These are phyloP conservation scores for Rambutsinella grinnellia DNA, from an alignment of 2,888 invertebrate genomes.

Conservation along the genomic window DNA sequence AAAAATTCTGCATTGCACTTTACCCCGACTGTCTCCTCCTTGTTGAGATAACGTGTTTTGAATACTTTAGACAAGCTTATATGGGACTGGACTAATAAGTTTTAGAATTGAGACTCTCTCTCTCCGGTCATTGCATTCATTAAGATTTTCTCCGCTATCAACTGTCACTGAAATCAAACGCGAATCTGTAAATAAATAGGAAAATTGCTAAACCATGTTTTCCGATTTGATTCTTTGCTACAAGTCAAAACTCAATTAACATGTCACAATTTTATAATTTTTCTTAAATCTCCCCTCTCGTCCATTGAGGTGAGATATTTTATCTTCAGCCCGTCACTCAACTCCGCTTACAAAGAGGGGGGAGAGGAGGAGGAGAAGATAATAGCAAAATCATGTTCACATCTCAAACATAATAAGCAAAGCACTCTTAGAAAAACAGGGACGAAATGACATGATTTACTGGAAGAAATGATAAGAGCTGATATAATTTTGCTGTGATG, in stretches of 20 bases:
- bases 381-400: constrained; percentile 55
- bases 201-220: too few species aligned
- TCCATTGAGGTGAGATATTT: too few species aligned
- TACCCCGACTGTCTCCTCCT: background rate
- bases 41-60: background rate
- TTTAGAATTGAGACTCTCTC: background rate
- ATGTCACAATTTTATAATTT: background rate
- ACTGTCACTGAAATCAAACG: too few species aligned
- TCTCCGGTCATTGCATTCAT: background rate
- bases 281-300: background rate
- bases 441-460: background rate
- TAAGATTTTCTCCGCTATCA: background rate
- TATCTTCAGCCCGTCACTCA: background rate
- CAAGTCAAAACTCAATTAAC: background rate
- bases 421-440: background rate
- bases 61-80: background rate
- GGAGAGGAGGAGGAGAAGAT: constrained; percentile 22
- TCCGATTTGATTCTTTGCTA: too few species aligned
- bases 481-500: background rate
- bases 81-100: background rate
- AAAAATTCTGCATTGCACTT: background rate
- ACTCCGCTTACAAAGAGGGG: background rate
- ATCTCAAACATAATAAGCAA: background rate
- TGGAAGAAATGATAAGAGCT: background rate
- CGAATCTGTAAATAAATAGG: background rate